Evolutionary conservation across 1,140 invertebrate genomes (phyloP), one percentile per base, ranked within the genome.

Genomic region (Scylla paramamosain): DNA sequence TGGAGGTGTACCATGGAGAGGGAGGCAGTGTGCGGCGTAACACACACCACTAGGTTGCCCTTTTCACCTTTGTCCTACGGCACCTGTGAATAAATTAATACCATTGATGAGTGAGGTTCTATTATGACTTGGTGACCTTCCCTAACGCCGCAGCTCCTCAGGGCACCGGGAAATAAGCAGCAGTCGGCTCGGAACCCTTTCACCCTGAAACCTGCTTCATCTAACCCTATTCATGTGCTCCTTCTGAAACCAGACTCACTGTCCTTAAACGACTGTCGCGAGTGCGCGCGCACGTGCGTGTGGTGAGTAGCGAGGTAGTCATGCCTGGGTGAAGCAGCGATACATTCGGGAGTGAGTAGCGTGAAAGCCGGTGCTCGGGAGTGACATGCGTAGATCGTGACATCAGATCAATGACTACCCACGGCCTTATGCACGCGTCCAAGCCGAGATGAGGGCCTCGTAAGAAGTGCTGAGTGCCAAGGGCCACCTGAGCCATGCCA

Each of bases 401-500:
- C 89, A 28, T 46, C 28, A 39, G 39, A n/a, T 59, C n/a, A n/a
- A 59, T 31, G 46, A 91, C 46, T 31, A 12, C 46, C 89, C 89
- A 52, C 52, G 86, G 29, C 84, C 31, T 84, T 52, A 52, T 89
- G 29, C 86, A 10, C 3, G 88, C 31, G 52, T n/a, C 59, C 28
- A 84, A n/a, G 28, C 28, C 52, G 48, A 67, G 52, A 52, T 88
- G 46, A 45, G 29, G 46, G 14, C 32, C n/a, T 84, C 84, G 45
- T 67, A 88, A 31, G 83, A 32, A 45, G 28, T 45, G 14, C 59
- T 90, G 89, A 95, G 91, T 87, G 90, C 90, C 94, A 59, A n/a
- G 31, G n/a, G 29, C 28, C 6, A 48, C 46, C 46, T 31, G 20
- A 91, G 90, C 90, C 89, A 95, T 95, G 94, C 94, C 94, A 83